Base-by-base conservation (phyloP, 2,888 invertebrate genomes). In the Nudaria mundana region DNA sequence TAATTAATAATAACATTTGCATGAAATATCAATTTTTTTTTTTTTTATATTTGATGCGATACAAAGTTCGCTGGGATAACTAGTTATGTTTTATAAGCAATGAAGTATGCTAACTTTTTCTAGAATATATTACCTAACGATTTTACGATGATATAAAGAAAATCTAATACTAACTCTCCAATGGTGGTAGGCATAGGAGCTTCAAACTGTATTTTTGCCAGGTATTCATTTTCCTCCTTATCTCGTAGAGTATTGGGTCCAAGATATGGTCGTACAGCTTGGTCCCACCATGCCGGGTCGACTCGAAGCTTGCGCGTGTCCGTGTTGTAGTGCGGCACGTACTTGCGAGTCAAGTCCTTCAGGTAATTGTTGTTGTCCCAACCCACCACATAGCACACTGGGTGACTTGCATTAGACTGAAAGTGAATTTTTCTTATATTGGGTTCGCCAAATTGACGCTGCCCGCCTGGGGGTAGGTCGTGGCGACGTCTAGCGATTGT, bases 321-420 rank as follows among this genome's bases (percentile, higher is more conserved):
- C 0, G 96, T 94, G 60, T 96, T 92, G 94, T 95, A 98, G 48
- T 94, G 93, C 0, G 93, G 90, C 41, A 96, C 95, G 74, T 98
- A 99, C 22, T 97, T 91, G 35, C 94, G 92, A 0, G 98, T 97
- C 1, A 99, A 91, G 81, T 99, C 98, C 80, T 97, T 98, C 1
- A 98, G 72, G 52, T 92, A 91, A 40, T 92, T 91, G 61, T 94
- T 92, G 66, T 94, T 94, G 73, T 96, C 95, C 92, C 96, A 97
- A 1, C 95, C 95, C 16, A 98, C 86, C 0, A 97, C 90, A 74
- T 98, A 98, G 5, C 92, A 89, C 4, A 97, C 90, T 13, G 96
- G 97, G 48, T 93, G 91, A 0, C 93, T 91, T 0, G 95, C 93
- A 41, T 91, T 88, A 64, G 89, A 90, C 94, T 97, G 62, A n/a